phyloP scores from a whole-genome alignment of 2,113 vertebrate genomes.

The Eurystomus gularis region DNA sequence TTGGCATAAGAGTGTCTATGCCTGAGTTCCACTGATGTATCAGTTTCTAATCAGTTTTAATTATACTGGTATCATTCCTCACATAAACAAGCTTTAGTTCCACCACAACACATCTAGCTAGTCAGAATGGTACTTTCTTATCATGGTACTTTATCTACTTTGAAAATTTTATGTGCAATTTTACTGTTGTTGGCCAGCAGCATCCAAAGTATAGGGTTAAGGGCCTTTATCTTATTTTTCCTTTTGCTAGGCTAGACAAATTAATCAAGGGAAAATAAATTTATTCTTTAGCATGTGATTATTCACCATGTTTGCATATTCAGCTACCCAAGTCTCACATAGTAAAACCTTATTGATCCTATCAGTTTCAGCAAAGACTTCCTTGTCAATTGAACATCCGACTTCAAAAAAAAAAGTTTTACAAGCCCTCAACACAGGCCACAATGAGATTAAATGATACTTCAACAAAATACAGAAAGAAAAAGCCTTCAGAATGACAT shows the following conservation, averaged over 20 bases:
- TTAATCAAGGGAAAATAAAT: not conserved
- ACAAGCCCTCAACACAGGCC: not conserved
- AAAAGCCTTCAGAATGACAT: not conserved
- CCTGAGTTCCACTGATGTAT: not conserved
- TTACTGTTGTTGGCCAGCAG: not conserved
- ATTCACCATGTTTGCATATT: not conserved
- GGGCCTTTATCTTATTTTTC: not conserved
- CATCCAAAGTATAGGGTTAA: not conserved
- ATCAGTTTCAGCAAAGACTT: not conserved
- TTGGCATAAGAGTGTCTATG: not conserved
- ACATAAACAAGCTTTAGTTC: not conserved
- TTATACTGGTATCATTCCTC: not conserved
- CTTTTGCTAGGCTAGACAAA: not conserved
- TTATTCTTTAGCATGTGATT: not conserved
- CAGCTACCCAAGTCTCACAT: not conserved
- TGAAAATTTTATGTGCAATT: not conserved
- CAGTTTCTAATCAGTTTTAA: not conserved
- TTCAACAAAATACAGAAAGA: conserved; percentile 11
- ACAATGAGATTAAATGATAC: conserved; percentile 26
- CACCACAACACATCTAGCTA: not conserved
- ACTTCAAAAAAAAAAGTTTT: not conserved
- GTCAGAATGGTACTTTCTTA: not conserved
- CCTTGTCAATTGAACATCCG: not conserved
- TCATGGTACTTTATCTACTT: not conserved
- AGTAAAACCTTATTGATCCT: not conserved